phyloP scores from a whole-genome alignment of 2,888 invertebrate species.

The Cryptocephalus primarius region DNA sequence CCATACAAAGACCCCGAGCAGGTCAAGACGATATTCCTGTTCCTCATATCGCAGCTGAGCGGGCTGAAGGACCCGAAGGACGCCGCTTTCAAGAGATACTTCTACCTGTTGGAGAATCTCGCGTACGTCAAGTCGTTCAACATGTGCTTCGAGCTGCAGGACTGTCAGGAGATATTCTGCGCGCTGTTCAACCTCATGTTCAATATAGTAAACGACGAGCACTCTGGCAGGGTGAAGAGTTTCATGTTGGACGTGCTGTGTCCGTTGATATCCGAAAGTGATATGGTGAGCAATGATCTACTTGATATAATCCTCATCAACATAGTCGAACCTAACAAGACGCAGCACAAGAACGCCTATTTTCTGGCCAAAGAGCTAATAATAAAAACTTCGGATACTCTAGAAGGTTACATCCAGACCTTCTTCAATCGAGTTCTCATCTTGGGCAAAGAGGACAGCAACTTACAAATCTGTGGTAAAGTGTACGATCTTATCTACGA shows the following conservation, averaged over 20 bases:
- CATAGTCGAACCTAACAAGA: constrained; percentile 87
- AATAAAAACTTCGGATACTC: constrained; percentile 79
- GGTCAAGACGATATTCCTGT: constrained; percentile 85
- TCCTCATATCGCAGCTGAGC: constrained; percentile 85
- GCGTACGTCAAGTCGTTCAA: constrained; percentile 98
- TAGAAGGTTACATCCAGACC: constrained; percentile 93
- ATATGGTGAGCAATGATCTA: constrained; percentile 87
- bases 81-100: constrained; percentile 94
- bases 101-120: constrained; percentile 91
- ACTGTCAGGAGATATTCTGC: constrained; percentile 94
- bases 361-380: constrained; percentile 85
- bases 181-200: constrained; percentile 89
- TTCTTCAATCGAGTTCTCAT: constrained; percentile 95
- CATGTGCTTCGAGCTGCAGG: constrained; percentile 96
- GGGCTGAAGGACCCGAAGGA: constrained; percentile 94
- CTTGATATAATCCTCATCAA: constrained; percentile 89
- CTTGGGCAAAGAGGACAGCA: constrained; percentile 76
- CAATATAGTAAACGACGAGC: constrained; percentile 92
- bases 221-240: constrained; percentile 90
- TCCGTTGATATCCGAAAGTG: constrained; percentile 90
- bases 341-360: constrained; percentile 82
- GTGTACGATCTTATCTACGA: constrained; percentile 95
- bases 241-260: constrained; percentile 95
- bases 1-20: constrained; percentile 94
- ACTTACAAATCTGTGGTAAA: constrained; percentile 66